Conservation (phyloP, 2,888 invertebrate genomes). For the Conomelus anceps region DNA sequence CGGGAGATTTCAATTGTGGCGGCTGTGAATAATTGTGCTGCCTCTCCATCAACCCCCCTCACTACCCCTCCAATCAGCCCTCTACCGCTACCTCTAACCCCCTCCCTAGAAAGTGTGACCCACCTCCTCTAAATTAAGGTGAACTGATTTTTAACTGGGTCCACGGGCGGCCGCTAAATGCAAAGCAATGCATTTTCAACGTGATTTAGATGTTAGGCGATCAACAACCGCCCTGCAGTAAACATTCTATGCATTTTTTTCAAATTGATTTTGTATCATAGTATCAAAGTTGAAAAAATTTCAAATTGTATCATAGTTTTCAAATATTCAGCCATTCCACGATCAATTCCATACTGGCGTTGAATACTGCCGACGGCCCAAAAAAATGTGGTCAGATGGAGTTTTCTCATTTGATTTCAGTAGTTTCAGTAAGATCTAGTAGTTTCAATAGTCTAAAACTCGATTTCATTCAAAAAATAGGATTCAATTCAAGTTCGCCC, state of each 20-base stretch:
- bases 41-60: background rate
- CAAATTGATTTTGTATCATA: background rate
- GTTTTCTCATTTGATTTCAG: too few relatives aligned
- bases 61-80: background rate
- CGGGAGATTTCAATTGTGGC: constrained; percentile 11
- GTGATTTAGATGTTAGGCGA: background rate
- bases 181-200: background rate
- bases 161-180: background rate
- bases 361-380: too few relatives aligned
- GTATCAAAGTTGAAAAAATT: too few relatives aligned
- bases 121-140: background rate
- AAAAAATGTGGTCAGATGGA: too few relatives aligned
- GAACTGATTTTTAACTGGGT: background rate
- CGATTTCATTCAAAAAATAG: too few relatives aligned
- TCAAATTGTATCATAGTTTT: too few relatives aligned
- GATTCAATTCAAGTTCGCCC: too few relatives aligned
- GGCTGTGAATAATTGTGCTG: constrained; percentile 2
- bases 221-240: background rate
- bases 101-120: background rate
- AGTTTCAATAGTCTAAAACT: too few relatives aligned
- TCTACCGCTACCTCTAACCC: background rate
- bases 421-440: too few relatives aligned
- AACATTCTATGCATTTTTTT: background rate
- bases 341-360: too few relatives aligned
- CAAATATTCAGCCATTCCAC: too few relatives aligned